phyloP scores from a whole-genome alignment of 1,140 invertebrate genomes.

The Gerris buenoi region DNA sequence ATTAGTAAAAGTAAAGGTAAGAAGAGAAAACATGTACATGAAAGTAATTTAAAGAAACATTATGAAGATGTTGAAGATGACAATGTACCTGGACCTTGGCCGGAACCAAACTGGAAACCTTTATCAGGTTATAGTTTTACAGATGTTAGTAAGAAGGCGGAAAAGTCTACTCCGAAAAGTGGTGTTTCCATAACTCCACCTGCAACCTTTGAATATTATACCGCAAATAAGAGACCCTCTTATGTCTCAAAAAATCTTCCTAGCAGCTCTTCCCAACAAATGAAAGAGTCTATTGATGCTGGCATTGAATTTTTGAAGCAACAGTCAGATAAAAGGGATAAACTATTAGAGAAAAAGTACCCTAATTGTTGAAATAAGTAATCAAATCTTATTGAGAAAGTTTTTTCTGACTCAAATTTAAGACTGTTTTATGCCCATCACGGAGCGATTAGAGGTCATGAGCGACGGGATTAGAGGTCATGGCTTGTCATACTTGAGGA shows the following conservation, averaged over 20 bases:
- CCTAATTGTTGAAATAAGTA: too few species aligned
- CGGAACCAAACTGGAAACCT: neutral
- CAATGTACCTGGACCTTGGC: neutral
- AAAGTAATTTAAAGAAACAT: neutral
- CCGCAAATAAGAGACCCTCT: neutral
- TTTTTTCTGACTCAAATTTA: too few species aligned
- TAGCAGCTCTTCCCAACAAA: slow-evolving; percentile 16
- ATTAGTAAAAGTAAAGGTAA: neutral
- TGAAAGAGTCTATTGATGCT: slow-evolving; percentile 44
- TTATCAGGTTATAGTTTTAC: neutral
- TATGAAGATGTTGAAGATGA: neutral
- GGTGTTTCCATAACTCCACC: slow-evolving; percentile 39
- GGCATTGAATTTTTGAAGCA: slow-evolving; percentile 49
- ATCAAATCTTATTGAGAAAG: too few species aligned
- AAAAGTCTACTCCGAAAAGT: slow-evolving; percentile 2
- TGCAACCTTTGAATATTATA: slow-evolving; percentile 42
- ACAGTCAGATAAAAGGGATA: slow-evolving; percentile 34
- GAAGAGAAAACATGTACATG: neutral
- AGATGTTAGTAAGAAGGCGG: neutral
- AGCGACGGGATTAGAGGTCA: too few species aligned
- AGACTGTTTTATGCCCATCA: too few species aligned
- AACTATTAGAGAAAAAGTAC: too few species aligned
- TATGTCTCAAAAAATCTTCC: neutral
- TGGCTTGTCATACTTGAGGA: too few species aligned
- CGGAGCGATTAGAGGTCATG: too few species aligned